Percentiles rank a stretch among this genome's conserved stretches.
Evolutionary conservation across 1,140 invertebrate genomes (phyloP).

Genomic region (Trichonephila inaurata): DNA sequence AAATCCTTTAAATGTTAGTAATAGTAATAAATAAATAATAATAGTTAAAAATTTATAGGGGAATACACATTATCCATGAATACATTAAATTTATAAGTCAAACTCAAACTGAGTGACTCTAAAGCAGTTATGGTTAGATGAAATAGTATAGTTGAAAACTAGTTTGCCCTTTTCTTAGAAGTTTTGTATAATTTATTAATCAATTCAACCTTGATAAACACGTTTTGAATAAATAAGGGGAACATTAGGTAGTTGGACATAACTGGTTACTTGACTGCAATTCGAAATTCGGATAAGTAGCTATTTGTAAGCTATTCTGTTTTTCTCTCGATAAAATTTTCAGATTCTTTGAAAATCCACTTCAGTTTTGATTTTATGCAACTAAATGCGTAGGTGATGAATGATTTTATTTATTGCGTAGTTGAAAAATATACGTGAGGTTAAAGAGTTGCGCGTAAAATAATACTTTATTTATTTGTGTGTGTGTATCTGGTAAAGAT

Average conservation of each 20-base stretch:
- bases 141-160: not conserved
- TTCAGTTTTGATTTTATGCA: not conserved
- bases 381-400: not conserved
- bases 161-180: conserved; percentile 23
- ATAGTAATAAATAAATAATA: no score
- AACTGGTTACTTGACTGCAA: not conserved
- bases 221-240: not conserved
- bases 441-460: no score
- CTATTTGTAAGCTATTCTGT: not conserved
- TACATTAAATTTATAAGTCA: not conserved
- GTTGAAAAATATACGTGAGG: no score
- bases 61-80: not conserved
- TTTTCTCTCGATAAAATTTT: not conserved
- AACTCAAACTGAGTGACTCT: not conserved
- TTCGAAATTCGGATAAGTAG: not conserved
- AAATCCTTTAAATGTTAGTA: no score
- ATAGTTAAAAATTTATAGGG: not conserved
- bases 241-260: not conserved
- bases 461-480: no score
- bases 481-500: no score
- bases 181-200: conserved; percentile 38
- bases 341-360: not conserved
- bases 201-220: conserved; percentile 18
- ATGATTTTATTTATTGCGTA: no score
- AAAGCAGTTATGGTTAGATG: conserved; percentile 2